phyloP scores from a whole-genome alignment of 2,888 invertebrate species.

The Drosophila meridionalis region DNA sequence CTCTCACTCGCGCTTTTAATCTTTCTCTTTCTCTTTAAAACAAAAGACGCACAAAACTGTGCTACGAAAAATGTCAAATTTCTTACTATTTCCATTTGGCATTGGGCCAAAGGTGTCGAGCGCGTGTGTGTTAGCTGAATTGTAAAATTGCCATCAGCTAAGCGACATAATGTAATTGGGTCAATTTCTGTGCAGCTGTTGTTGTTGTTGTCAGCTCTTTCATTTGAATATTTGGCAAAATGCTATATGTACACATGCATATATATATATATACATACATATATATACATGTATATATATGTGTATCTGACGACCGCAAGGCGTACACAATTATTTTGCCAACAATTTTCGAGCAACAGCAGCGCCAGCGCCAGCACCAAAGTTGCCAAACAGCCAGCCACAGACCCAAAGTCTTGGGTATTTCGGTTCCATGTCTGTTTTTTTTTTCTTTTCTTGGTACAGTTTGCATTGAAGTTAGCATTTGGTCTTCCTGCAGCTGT shows the following conservation, averaged over 20 bases:
- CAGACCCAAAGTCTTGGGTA: slow-evolving; percentile 53
- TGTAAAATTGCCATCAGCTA: slow-evolving; percentile 70
- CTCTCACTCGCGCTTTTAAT: not conserved
- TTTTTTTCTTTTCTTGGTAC: slow-evolving; percentile 16
- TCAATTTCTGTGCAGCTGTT: slow-evolving; percentile 52
- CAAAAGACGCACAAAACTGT: slow-evolving; percentile 26
- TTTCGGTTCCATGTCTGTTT: slow-evolving; percentile 57
- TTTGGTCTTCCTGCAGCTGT: slow-evolving; percentile 57
- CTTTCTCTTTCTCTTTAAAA: not conserved
- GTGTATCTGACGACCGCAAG: slow-evolving; percentile 58
- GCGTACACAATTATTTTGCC: slow-evolving; percentile 75
- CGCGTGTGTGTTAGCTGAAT: slow-evolving; percentile 65
- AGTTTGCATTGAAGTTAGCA: slow-evolving; percentile 65
- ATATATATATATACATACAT: not conserved
- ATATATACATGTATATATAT: not conserved
- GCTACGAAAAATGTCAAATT: slow-evolving; percentile 19
- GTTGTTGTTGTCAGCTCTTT: slow-evolving; percentile 13
- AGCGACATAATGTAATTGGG: slow-evolving; percentile 71
- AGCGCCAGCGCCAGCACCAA: slow-evolving; percentile 47
- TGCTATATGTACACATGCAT: not conserved
- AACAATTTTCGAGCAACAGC: slow-evolving; percentile 61
- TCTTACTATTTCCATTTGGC: slow-evolving; percentile 47
- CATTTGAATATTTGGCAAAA: slow-evolving; percentile 60
- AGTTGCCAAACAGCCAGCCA: slow-evolving; percentile 61
- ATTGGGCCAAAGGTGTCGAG: slow-evolving; percentile 62